Conservation (phyloP, 2,888 invertebrate genomes). For the Agonopterix heracliana region DNA sequence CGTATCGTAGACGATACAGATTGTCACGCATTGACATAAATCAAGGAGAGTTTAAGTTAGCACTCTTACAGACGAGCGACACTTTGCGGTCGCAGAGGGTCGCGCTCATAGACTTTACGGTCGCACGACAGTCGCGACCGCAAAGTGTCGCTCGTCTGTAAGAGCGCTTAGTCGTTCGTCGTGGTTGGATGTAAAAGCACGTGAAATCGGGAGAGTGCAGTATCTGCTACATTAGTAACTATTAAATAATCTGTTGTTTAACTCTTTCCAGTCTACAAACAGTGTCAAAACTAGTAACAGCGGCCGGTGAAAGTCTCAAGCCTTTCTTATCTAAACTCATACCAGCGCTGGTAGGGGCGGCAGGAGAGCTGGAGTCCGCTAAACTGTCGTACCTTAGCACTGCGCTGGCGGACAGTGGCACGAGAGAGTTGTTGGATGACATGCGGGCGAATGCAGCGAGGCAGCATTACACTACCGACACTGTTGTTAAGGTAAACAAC, state of each 20-base stretch:
- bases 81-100: too few relatives aligned
- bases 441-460: slow-evolving; percentile 88
- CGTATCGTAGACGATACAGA: too few relatives aligned
- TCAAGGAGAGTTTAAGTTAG: too few relatives aligned
- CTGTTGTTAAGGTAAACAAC: slow-evolving; percentile 81
- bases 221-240: too few relatives aligned
- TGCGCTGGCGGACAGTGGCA: slow-evolving; percentile 80
- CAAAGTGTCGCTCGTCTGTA: too few relatives aligned
- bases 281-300: slow-evolving; percentile 88
- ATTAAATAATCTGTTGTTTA: background rate
- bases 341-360: slow-evolving; percentile 89
- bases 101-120: too few relatives aligned
- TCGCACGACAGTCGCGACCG: too few relatives aligned
- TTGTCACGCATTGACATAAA: too few relatives aligned
- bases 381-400: slow-evolving; percentile 88
- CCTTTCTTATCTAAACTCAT: slow-evolving; percentile 89
- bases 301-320: slow-evolving; percentile 85
- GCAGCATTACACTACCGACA: slow-evolving; percentile 91
- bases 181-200: too few relatives aligned
- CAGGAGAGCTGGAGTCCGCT: slow-evolving; percentile 89
- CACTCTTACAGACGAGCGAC: too few relatives aligned
- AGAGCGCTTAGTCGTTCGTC: too few relatives aligned
- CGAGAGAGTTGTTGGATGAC: slow-evolving; percentile 86
- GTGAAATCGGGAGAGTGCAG: too few relatives aligned
- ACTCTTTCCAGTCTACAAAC: slow-evolving; percentile 81